A percentile compares a stretch with the other conserved stretches of the same genome.
phyloP scores from a whole-genome alignment of 1,140 invertebrate genomes.

The Philaenus spumarius region DNA sequence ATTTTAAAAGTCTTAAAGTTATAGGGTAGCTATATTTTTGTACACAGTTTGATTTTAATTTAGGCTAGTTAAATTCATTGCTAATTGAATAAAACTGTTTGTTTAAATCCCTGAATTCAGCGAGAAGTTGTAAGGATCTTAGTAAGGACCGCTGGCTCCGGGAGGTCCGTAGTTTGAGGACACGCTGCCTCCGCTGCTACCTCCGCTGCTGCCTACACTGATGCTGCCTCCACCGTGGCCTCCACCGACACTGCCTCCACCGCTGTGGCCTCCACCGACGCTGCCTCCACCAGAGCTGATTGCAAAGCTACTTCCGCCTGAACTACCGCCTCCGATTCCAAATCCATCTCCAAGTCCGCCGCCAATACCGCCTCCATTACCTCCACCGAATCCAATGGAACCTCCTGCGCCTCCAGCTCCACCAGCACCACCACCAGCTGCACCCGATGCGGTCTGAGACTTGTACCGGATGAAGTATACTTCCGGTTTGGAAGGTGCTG shows the following conservation, averaged over 20 bases:
- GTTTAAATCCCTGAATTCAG: too few species aligned
- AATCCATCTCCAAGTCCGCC: conserved; percentile 36
- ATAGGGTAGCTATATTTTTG: too few species aligned
- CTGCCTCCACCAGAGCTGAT: conserved; percentile 37
- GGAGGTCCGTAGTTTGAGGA: conserved; percentile 57
- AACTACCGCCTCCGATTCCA: conserved; percentile 35
- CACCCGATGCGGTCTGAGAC: conserved; percentile 54
- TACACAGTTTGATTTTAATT: too few species aligned
- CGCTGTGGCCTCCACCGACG: conserved; percentile 32
- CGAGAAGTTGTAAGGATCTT: conserved; percentile 5
- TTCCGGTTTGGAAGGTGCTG: conserved; percentile 75
- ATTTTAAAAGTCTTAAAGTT: too few species aligned
- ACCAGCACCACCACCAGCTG: conserved; percentile 31
- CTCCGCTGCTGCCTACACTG: conserved; percentile 35
- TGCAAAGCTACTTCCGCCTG: conserved; percentile 31
- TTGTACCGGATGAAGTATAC: conserved; percentile 85
- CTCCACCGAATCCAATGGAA: conserved; percentile 38
- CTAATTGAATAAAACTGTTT: too few species aligned
- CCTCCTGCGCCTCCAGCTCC: conserved; percentile 38
- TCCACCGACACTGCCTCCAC: conserved; percentile 30
- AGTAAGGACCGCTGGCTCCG: conserved; percentile 37
- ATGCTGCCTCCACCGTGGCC: conserved; percentile 22
- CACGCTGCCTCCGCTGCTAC: conserved; percentile 47
- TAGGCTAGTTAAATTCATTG: too few species aligned
- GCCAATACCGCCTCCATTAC: conserved; percentile 31